Base-by-base conservation (phyloP, 2,113 vertebrate genomes). In the Macaca mulatta region DNA sequence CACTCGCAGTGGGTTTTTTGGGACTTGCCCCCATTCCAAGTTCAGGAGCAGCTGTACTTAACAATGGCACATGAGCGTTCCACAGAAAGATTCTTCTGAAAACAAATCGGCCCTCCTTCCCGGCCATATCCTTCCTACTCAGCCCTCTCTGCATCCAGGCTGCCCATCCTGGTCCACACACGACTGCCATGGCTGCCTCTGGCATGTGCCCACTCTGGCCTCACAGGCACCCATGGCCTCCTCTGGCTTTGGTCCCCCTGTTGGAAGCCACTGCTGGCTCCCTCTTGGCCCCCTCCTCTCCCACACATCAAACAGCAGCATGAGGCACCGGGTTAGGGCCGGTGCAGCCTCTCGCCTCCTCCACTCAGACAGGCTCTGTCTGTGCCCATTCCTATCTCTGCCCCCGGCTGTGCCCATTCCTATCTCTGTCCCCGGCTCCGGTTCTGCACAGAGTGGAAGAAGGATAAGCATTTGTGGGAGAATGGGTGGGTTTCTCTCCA, bases 381-480 rank as follows among this genome's bases (percentile, higher is more conserved):
- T 22, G 18, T 13, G 2, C 0, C 35, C 5, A 0, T 14, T 22
- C 50, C 32, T 13, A 11, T 12, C n/a, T 32, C 40, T 9, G 1
- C 0, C 4, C 6, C 14, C 57, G 55, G 64, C 61, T 22, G 18
- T 13, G 2, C 0, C 35, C 5, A 0, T 14, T 22, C 50, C 32
- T 13, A 11, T 12, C n/a, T 32, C 40, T 9, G 1, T 0, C 4
- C 6, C 14, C 57, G 16, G 17, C 43, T 35, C 27, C 48, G 2
- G 7, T 6, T 45, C 40, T 18, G 23, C 35, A 1, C 2, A 3
- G 12, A 13, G 22, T 4, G 32, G 50, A 1, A 2, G 72, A 27
- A 13, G 20, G 35, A 6, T 3, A 0, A 0, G 45, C 2, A 1
- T 10, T 2, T 3, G 27, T 8, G 0, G 25, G 30, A 1, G 8